phyloP scores from a whole-genome alignment of 2,113 vertebrate species.

The Lagopus muta region DNA sequence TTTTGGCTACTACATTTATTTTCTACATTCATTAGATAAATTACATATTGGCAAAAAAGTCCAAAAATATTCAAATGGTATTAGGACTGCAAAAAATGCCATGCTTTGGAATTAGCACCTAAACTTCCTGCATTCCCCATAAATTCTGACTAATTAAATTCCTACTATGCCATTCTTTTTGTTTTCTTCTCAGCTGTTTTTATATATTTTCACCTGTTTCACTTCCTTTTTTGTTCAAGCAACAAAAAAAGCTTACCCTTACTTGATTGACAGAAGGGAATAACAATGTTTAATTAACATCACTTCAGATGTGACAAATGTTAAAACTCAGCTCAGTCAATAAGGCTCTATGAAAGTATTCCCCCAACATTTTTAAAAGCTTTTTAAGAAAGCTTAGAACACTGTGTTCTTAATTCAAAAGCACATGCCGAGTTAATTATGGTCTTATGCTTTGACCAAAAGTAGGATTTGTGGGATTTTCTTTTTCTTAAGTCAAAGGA shows the following conservation, averaged over 20 bases:
- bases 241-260: slow-evolving; percentile 62
- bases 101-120: slow-evolving; percentile 40
- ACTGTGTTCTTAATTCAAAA: slow-evolving; percentile 79
- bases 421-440: slow-evolving; percentile 81
- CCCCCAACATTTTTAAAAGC: slow-evolving; percentile 63
- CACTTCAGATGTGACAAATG: slow-evolving; percentile 78
- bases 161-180: slow-evolving; percentile 39
- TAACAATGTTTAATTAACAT: slow-evolving; percentile 76
- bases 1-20: slow-evolving; percentile 14
- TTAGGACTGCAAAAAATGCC: slow-evolving; percentile 36
- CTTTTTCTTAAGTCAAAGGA: slow-evolving; percentile 74
- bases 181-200: slow-evolving; percentile 54
- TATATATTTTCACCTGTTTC: slow-evolving; percentile 56
- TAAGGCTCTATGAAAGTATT: slow-evolving; percentile 62
- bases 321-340: slow-evolving; percentile 70
- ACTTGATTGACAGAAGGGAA: slow-evolving; percentile 56
- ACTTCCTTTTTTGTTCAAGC: slow-evolving; percentile 33
- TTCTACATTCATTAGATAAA: slow-evolving; percentile 17
- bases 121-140: slow-evolving; percentile 27
- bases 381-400: slow-evolving; percentile 73
- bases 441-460: slow-evolving; percentile 75
- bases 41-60: slow-evolving; percentile 11
- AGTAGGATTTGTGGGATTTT: slow-evolving; percentile 74
- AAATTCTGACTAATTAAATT: slow-evolving; percentile 56
- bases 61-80: not conserved